These are phyloP conservation scores for Propithecus deckenii DNA, from an alignment of 2,797 vertebrate genomes.

Conservation along the genomic window DNA sequence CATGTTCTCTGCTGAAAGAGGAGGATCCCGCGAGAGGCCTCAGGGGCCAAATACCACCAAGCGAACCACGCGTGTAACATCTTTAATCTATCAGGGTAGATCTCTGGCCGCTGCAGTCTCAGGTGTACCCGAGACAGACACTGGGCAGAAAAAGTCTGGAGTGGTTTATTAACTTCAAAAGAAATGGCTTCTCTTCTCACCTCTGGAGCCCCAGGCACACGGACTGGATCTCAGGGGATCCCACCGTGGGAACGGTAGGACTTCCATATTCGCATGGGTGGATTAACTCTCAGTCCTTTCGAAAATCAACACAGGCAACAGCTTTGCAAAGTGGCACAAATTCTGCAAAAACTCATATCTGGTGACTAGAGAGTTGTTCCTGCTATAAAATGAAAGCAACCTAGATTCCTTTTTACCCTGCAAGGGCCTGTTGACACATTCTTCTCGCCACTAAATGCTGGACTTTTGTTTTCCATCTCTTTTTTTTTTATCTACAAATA, in stretches of 20 bases:
- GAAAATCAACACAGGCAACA: background rate
- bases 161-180: background rate
- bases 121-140: background rate
- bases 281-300: background rate
- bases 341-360: background rate
- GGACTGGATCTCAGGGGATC: background rate
- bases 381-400: background rate
- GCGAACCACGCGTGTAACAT: background rate
- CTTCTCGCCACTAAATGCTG: background rate
- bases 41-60: background rate
- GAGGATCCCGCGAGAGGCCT: background rate
- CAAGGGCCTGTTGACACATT: accelerated
- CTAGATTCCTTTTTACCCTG: background rate
- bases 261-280: background rate
- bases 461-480: background rate
- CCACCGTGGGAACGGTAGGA: background rate
- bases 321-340: background rate
- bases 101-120: background rate
- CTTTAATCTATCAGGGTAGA: background rate
- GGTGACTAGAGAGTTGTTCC: background rate
- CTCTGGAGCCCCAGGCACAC: background rate
- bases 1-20: background rate
- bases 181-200: background rate
- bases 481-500: slow-evolving; percentile 50
- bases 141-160: background rate